Conservation (phyloP, 37 sponge, comb jelly and placozoan species). For the Geodia barretti region DNA sequence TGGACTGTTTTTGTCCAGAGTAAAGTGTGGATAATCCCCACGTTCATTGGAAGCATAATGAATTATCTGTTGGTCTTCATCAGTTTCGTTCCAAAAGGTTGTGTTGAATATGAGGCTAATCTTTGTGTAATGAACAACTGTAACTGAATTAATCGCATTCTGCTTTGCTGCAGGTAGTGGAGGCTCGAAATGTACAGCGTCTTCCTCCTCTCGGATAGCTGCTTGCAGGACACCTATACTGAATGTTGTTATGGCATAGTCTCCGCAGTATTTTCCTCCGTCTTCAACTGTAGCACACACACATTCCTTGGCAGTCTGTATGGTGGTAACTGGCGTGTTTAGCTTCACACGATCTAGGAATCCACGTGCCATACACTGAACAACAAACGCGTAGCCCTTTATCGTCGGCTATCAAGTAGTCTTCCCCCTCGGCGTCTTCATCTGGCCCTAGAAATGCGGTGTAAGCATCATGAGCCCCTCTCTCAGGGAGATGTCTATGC, state of each 20-base stretch:
- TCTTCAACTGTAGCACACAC: slow-evolving; percentile 47
- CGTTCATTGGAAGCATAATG: slow-evolving; percentile 7
- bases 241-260: slow-evolving; percentile 46
- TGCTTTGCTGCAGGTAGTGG: slow-evolving; percentile 25
- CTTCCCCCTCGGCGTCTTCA: not conserved
- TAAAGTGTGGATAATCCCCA: slow-evolving; percentile 35
- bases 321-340: slow-evolving; percentile 22
- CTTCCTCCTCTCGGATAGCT: not conserved
- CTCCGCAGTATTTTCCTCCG: slow-evolving; percentile 18
- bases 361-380: slow-evolving; percentile 35
- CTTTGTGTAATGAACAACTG: slow-evolving; percentile 38
- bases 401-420: slow-evolving; percentile 54
- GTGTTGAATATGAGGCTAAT: slow-evolving; percentile 26
- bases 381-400: slow-evolving; percentile 24
- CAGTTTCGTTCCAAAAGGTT: slow-evolving; percentile 41
- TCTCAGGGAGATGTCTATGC: not conserved
- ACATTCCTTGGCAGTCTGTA: slow-evolving; percentile 51
- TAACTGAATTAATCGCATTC: slow-evolving; percentile 21
- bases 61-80: not conserved
- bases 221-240: slow-evolving; percentile 59
- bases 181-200: slow-evolving; percentile 25
- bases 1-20: slow-evolving; percentile 15
- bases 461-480: not conserved
- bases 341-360: slow-evolving; percentile 19
- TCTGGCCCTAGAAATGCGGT: slow-evolving; percentile 27